Base-by-base conservation (phyloP, 92 coral and sea anemone genomes). In the Paragorgia papillata region DNA sequence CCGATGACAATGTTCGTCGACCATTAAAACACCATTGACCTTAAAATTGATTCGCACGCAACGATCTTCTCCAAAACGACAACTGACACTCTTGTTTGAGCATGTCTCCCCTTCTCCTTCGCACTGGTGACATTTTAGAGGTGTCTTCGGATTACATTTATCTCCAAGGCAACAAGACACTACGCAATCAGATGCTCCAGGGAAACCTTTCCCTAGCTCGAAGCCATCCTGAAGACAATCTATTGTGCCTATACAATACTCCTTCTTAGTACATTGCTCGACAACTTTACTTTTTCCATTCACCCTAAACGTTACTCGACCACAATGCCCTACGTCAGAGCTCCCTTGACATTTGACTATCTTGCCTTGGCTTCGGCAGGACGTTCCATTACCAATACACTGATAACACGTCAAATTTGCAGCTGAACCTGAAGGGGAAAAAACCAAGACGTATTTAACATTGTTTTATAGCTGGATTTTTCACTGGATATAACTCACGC, bases 1-100 rank as follows among this genome's bases (percentile, higher is more conserved):
- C 56, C 41, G 54, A 34, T 66, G 41, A 41, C 73, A 66, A n/a
- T 56, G 73, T 66, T 66, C 48, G 9, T 66, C 56, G 2, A 46
- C 51, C 73, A 66, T 66, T 18, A 41, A n/a, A n/a, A 9, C 19
- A 15, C 55, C 55, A 66, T 46, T 46, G 2, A 39, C 73, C n/a
- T 39, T 66, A 25, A 5, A 66, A 20, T 66, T 66, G 48, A 64
- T 37, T 41, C 71, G 33, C 2, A 64, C 17, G 26, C 71, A 64
- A 13, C 71, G 33, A 41, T 64, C 71, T 14, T 64, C 28, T 1
- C 51, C 51, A 22, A 13, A 40, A 15, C 49, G 51, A 37, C 71
- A 64, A 17, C 49, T 41, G 15, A 32, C 48, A 41, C 71, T 64
- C 26, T 22, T 35, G 15, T 12, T 10, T 3, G 43, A 64, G 19